Evolutionary conservation across 2,888 invertebrate genomes (phyloP), one percentile per base, ranked within the genome.

Genomic region (Pomacea canaliculata): DNA sequence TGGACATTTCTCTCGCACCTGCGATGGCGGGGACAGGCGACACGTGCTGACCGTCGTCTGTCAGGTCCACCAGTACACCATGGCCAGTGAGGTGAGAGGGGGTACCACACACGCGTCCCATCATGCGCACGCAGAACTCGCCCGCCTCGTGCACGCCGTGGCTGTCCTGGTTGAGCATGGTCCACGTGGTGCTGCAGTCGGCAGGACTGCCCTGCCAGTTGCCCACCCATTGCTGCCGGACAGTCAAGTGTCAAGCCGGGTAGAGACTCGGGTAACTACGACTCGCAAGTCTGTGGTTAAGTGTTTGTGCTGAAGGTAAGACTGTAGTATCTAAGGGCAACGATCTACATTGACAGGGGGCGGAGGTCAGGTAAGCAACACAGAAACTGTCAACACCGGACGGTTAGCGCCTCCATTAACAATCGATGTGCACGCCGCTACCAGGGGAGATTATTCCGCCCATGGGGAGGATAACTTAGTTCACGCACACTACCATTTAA

Each of bases 191-290:
- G 51, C 67, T 75, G 13, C 78, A 80, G 7, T 80, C 82, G 16
- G 65, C 65, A 7, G 76, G 70, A 46, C 37, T 19, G 12, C 79
- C 78, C 46, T 72, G 77, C 81, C 82, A 84, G 13, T 78, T 76
- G 1, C 80, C 83, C 37, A 81, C 82, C 83, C 83, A 84, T 80
- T 84, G 83, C 84, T 84, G 76, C 27, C 10, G 60, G n/a, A 19
- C 16, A 18, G 7, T 5, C 3, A n/a, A 2, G 2, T 18, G 16
- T n/a, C 2, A 60, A 60, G 18, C 4, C 4, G 3, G 16, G n/a
- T 19, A 60, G n/a, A 60, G 18, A 7, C 60, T 4, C n/a, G 60
- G 2, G 60, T 60, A 60, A 60, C 7, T 60, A 19, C n/a, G 23
- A 23, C 23, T 23, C 23, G 23, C 23, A 23, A 23, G 23, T 23